Evolutionary conservation across 2,797 vertebrate genomes (phyloP), one percentile per base, ranked within the genome.

Genomic region (Anisognathus igniventris): DNA sequence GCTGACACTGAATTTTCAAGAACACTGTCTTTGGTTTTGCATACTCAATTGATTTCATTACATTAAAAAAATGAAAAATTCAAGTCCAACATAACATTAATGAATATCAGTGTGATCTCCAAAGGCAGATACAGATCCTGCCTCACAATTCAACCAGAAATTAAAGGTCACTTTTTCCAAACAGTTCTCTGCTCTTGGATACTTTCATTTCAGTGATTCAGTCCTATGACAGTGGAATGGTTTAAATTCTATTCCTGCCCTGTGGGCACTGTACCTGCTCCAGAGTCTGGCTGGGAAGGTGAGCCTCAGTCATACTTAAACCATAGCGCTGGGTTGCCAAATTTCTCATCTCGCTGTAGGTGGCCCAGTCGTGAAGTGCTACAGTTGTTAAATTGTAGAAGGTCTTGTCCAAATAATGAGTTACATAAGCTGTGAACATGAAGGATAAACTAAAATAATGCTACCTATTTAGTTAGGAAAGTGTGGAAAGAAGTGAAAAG

Each of bases 271-370:
- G 47, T 87, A 99, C 99, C 99, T 99, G 99, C 93, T 99, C 99
- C 96, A 99, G 98, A 23, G 99, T 99, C 97, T 99, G 99, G 96
- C 99, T 99, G 53, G 99, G 99, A 82, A 99, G 98, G 95, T 99
- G 98, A 8, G 99, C 99, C 97, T 99, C 99, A 2, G 99, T 99
- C 99, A 99, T 99, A 3, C 97, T 98, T 37, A 99, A 98, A 33
- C 99, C 99, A 16, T 99, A 99, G 81, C 99, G 99, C 72, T 99
- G 99, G 3, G 98, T 99, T 40, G 99, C 99, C 17, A 99, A 97
- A 96, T 99, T 99, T 72, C 99, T 98, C 99, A 99, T 99, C 97
- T 99, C 99, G n/a, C 99, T 99, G 95, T 99, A 99, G 28, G 99
- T 99, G 95, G 99, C 99, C 99, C 99, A 99, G 96, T 99, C 99